These are phyloP conservation scores for Falco punctatus DNA, from an alignment of 2,113 vertebrate genomes.

Conservation along the genomic window DNA sequence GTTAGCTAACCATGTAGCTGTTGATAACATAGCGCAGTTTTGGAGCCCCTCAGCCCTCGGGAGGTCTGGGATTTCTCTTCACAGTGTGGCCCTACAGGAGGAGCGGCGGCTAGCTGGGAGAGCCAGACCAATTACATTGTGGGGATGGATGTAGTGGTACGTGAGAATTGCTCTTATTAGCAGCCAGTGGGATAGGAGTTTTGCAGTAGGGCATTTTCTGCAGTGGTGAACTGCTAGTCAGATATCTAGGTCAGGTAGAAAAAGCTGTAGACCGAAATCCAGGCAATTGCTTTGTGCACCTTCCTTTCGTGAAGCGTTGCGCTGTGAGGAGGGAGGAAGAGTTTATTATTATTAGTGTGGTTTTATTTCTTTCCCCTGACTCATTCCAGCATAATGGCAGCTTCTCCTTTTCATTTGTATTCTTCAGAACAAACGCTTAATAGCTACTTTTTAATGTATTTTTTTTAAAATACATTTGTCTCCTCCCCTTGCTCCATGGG, in stretches of 20 bases:
- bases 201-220: slow-evolving; percentile 34
- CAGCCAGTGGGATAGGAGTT: slow-evolving; percentile 18
- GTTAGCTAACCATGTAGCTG: slow-evolving; percentile 80
- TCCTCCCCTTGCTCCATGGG: background rate
- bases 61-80: slow-evolving; percentile 82
- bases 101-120: slow-evolving; percentile 77
- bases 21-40: slow-evolving; percentile 73
- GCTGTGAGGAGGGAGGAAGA: background rate
- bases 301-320: background rate
- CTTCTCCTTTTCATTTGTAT: background rate
- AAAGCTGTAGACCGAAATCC: background rate
- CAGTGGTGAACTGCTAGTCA: background rate
- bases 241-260: slow-evolving; percentile 47
- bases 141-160: background rate
- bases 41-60: slow-evolving; percentile 71
- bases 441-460: background rate
- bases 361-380: background rate
- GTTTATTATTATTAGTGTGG: background rate
- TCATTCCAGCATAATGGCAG: background rate
- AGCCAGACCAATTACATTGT: slow-evolving; percentile 84
- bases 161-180: slow-evolving; percentile 48
- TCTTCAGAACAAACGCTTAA: background rate
- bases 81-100: slow-evolving; percentile 68
- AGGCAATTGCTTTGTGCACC: background rate
- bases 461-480: background rate